These are phyloP conservation scores for Augiades crinisus DNA, from an alignment of 2,888 invertebrate genomes.

Conservation along the genomic window DNA sequence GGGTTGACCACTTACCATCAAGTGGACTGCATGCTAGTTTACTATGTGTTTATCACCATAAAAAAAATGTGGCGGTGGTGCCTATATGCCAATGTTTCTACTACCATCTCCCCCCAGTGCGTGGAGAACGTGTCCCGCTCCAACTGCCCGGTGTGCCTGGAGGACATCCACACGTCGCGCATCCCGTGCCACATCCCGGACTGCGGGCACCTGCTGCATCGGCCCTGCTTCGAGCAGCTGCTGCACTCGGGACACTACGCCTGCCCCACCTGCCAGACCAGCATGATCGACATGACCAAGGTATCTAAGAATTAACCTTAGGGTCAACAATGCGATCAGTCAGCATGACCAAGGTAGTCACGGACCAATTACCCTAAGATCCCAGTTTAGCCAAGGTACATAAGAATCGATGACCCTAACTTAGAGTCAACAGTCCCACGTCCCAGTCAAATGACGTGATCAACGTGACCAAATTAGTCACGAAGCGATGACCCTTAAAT, in stretches of 20 bases:
- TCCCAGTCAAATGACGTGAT: no score
- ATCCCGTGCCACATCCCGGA: conserved; percentile 94
- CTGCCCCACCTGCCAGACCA: conserved; percentile 94
- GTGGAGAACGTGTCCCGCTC: conserved; percentile 94
- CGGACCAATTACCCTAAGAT: no score
- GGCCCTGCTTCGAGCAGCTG: conserved; percentile 91
- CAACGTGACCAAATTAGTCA: no score
- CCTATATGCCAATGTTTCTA: no score
- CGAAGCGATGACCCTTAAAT: no score
- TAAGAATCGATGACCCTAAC: no score
- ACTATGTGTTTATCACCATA: no score
- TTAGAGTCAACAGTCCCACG: no score
- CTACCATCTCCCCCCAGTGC: conserved; percentile 79
- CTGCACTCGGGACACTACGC: conserved; percentile 91
- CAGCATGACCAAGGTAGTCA: no score
- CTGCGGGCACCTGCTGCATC: conserved; percentile 93
- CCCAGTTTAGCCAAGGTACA: no score
- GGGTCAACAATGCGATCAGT: no score
- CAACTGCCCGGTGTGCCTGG: conserved; percentile 94
- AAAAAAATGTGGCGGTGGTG: no score
- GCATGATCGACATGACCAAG: conserved; percentile 91
- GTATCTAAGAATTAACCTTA: conserved; percentile 41
- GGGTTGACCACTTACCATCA: neutral
- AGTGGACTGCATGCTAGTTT: neutral
- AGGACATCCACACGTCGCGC: conserved; percentile 95